A percentile compares a stretch with the other conserved stretches of the same genome.
These are phyloP conservation scores for Eupsilia transversa DNA, from an alignment of 2,888 invertebrate species.

Conservation along the genomic window DNA sequence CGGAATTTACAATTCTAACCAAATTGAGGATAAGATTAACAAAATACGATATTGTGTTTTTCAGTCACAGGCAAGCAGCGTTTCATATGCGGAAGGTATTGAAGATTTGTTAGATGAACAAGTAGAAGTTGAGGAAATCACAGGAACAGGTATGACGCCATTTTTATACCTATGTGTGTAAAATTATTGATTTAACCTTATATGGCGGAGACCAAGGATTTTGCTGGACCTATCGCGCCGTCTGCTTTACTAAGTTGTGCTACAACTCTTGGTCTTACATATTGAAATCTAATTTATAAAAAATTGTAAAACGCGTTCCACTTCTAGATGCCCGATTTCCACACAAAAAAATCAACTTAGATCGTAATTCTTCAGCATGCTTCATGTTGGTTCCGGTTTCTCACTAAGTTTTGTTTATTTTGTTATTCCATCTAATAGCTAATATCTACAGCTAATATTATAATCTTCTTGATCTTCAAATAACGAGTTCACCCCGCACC, in stretches of 20 bases:
- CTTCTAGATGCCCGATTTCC: too few species aligned
- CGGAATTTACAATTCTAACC: background rate
- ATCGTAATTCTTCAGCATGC: background rate
- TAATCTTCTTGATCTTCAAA: background rate
- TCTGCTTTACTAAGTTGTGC: background rate
- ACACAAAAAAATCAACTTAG: background rate
- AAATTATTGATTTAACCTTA: background rate
- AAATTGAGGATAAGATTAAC: background rate
- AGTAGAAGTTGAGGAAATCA: slow-evolving; percentile 92
- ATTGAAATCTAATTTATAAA: background rate
- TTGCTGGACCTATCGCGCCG: background rate
- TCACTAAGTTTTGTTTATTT: background rate
- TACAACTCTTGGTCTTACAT: background rate
- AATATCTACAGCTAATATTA: too few species aligned
- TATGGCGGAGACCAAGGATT: background rate
- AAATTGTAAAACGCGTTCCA: background rate
- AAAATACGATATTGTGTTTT: slow-evolving; percentile 47
- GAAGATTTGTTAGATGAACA: slow-evolving; percentile 77
- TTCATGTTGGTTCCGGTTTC: background rate
- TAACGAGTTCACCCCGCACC: too few species aligned
- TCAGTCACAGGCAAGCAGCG: slow-evolving; percentile 79
- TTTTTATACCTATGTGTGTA: background rate
- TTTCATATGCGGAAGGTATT: slow-evolving; percentile 70
- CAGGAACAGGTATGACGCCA: slow-evolving; percentile 90
- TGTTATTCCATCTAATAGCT: background rate